Conservation (phyloP, 2,797 vertebrate genomes). For the Brotula barbata region DNA sequence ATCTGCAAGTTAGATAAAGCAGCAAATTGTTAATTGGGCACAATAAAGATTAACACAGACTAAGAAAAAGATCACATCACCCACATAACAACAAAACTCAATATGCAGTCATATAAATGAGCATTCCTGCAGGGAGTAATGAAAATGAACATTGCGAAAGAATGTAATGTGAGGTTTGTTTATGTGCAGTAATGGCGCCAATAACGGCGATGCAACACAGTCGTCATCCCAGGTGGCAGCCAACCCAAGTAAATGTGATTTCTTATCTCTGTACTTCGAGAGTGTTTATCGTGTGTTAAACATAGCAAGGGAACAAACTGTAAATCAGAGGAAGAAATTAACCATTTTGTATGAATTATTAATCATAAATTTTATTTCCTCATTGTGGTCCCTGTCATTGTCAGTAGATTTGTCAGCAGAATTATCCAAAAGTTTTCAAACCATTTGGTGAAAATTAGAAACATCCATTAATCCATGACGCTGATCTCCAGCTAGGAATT, state of each 20-base stretch:
- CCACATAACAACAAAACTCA: constrained; percentile 25
- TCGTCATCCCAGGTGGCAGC: not conserved
- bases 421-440: too few relatives aligned
- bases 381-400: too few relatives aligned
- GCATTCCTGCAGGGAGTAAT: constrained; percentile 20
- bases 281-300: not conserved
- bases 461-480: too few relatives aligned
- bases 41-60: constrained; percentile 8
- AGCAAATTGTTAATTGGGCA: constrained; percentile 10
- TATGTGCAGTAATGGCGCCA: constrained; percentile 30
- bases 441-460: too few relatives aligned
- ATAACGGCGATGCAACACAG: constrained; percentile 16
- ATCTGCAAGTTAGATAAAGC: constrained; percentile 65
- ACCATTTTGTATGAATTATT: too few relatives aligned
- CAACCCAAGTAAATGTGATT: not conserved
- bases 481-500: too few relatives aligned
- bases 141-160: constrained; percentile 21
- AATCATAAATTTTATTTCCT: too few relatives aligned
- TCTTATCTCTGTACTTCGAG: constrained; percentile 5
- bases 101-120: constrained; percentile 22
- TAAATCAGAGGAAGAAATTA: too few relatives aligned
- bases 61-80: not conserved
- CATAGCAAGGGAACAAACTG: too few relatives aligned
- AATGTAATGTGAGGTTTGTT: constrained; percentile 1
- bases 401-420: too few relatives aligned